Percentiles rank a stretch among this genome's conserved stretches.
phyloP scores from a whole-genome alignment of 2,888 invertebrate genomes.

The Dioctria rufipes region DNA sequence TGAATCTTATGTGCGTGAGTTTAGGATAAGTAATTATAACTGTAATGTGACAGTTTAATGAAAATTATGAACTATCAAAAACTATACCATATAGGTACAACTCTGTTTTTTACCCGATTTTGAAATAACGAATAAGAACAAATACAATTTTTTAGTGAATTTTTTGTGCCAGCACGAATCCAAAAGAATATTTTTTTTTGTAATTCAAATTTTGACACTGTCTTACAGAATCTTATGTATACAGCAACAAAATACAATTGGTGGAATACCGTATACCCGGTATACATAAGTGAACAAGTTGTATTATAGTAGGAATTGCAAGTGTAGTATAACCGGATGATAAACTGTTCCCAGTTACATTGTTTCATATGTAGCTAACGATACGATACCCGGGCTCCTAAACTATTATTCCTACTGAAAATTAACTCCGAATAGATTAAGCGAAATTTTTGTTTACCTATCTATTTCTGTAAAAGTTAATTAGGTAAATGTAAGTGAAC shows the following conservation, averaged over 20 bases:
- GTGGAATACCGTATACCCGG: background rate
- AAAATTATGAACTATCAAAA: too few relatives aligned
- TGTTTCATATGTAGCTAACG: background rate
- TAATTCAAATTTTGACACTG: background rate
- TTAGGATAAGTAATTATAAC: too few relatives aligned
- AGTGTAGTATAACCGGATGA: background rate
- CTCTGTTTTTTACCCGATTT: too few relatives aligned
- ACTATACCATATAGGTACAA: too few relatives aligned
- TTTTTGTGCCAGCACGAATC: background rate
- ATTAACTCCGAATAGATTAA: background rate
- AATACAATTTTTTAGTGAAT: too few relatives aligned
- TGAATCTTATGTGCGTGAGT: too few relatives aligned
- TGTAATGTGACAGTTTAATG: too few relatives aligned
- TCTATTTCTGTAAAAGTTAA: too few relatives aligned
- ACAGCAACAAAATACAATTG: background rate
- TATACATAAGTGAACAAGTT: background rate
- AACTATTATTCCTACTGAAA: background rate
- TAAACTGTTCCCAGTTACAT: too few relatives aligned
- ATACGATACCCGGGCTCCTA: background rate
- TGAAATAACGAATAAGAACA: too few relatives aligned
- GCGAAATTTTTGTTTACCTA: too few relatives aligned
- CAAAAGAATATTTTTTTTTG: background rate
- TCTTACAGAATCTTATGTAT: too few relatives aligned
- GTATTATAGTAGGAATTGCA: background rate
- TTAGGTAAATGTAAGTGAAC: background rate